Base-by-base conservation (phyloP, 2,888 invertebrate species). In the Epinotia bilunana region DNA sequence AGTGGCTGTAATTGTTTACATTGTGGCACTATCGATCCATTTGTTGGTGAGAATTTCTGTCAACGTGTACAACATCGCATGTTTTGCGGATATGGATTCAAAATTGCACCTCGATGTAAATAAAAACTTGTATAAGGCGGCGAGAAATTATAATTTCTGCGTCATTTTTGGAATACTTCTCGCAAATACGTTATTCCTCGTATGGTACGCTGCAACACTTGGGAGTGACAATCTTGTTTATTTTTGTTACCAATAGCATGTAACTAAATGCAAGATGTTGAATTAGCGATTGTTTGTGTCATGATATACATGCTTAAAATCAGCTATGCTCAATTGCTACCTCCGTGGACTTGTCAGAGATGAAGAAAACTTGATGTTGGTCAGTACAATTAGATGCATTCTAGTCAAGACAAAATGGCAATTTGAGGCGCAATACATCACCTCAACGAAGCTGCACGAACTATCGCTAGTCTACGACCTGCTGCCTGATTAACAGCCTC, bases 401-500 rank as follows among this genome's bases (percentile, higher is more conserved):
- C n/a, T n/a, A 7, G 53, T 53, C n/a, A 53, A 53, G 13, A 53
- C n/a, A n/a, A n/a, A 53, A 6, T 7, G 53, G 1, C n/a, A n/a
- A n/a, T 53, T 53, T 53, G 53, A n/a, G n/a, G n/a, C n/a, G 13
- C 53, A n/a, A n/a, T n/a, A 53, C 6, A 2, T 53, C 53, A 53
- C n/a, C 53, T 53, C 53, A 53, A n/a, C n/a, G 7, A 53, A 13
- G 53, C 53, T 53, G 53, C 53, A n/a, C 53, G 53, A 53, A 53
- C 53, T 53, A n/a, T 53, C 53, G 53, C 2, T 53, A 53, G 84
- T 84, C 18, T 91, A 89, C 69, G 83, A 87, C 84, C 43, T 86
- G 85, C 77, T 74, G 57, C 12, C 77, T 86, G 74, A 83, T 90
- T 53, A 91, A 90, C 65, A 77, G 84, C 43, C 80, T 87, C 16